Percentiles rank a stretch among this genome's conserved stretches.
Evolutionary conservation across 1,140 invertebrate genomes (phyloP).

Genomic region (Lepidostoma basale): DNA sequence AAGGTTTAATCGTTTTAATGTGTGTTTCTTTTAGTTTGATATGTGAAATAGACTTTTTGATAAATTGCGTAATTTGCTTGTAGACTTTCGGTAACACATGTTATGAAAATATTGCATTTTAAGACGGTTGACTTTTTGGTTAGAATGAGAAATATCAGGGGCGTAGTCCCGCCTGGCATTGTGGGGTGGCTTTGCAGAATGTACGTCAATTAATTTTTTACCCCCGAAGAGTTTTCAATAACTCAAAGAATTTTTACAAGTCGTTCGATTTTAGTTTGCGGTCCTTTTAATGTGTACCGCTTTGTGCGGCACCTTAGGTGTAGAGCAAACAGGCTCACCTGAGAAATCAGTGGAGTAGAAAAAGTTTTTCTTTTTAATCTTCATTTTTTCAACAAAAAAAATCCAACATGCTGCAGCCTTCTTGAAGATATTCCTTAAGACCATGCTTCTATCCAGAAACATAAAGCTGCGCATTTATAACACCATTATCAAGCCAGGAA

Average conservation of each 20-base stretch:
- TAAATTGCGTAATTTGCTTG: neutral
- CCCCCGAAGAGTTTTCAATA: slow-evolving; percentile 38
- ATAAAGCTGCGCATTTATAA: too few species aligned
- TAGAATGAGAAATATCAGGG: slow-evolving; percentile 18
- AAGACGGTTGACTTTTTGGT: slow-evolving; percentile 22
- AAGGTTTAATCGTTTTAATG: neutral
- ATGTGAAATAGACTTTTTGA: neutral
- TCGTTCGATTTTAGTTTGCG: slow-evolving; percentile 26
- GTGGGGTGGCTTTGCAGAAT: neutral
- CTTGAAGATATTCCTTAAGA: too few species aligned
- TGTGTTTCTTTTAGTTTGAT: neutral
- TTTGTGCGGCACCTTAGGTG: slow-evolving; percentile 4
- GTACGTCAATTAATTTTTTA: slow-evolving; percentile 43
- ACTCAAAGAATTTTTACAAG: slow-evolving; percentile 26
- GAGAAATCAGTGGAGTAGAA: neutral
- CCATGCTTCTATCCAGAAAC: too few species aligned
- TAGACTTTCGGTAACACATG: neutral
- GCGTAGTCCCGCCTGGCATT: neutral
- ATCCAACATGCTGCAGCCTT: too few species aligned
- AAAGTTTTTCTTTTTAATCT: too few species aligned
- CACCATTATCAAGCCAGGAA: too few species aligned
- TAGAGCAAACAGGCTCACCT: neutral
- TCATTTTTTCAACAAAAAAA: too few species aligned
- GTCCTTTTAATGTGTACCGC: neutral
- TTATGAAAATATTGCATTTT: neutral